Percentiles rank a stretch among this genome's conserved stretches.
Evolutionary conservation across 1,140 invertebrate genomes (phyloP).

Genomic region (Tetranychus urticae): DNA sequence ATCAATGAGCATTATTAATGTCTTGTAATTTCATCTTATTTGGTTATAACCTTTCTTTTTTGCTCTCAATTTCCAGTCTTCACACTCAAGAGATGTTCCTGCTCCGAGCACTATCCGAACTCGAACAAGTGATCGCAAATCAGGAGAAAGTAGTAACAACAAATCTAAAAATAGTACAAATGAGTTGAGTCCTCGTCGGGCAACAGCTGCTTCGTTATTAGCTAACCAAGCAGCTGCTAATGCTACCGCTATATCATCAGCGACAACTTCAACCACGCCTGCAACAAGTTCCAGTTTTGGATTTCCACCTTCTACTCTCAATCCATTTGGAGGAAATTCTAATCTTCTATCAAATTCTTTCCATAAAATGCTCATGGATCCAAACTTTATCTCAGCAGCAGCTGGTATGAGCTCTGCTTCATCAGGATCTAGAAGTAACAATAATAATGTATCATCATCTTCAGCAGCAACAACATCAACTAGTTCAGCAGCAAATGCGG

Average conservation of each 20-base stretch:
- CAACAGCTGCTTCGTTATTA: slow-evolving; percentile 21
- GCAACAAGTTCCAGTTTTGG: slow-evolving; percentile 3
- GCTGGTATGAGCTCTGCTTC: slow-evolving; percentile 18
- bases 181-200: slow-evolving; percentile 30
- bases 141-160: neutral
- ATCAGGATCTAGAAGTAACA: slow-evolving; percentile 13
- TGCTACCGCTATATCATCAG: neutral
- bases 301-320: slow-evolving; percentile 12
- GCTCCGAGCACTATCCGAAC: slow-evolving; percentile 1
- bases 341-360: slow-evolving; percentile 12
- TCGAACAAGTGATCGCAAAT: slow-evolving; percentile 8
- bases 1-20: neutral
- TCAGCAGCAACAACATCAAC: slow-evolving; percentile 16
- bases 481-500: slow-evolving; percentile 19
- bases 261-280: slow-evolving; percentile 5
- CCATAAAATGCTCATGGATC: slow-evolving; percentile 16
- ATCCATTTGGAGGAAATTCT: slow-evolving; percentile 13
- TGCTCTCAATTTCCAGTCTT: too few species aligned
- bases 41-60: too few species aligned
- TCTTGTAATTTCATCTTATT: slow-evolving; percentile 6
- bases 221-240: slow-evolving; percentile 8
- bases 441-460: slow-evolving; percentile 15
- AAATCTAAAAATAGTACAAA: slow-evolving; percentile 13
- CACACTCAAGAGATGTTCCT: too few species aligned
- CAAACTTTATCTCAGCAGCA: neutral